Percentiles rank a stretch among this genome's conserved stretches.
Conservation (phyloP, 2,797 vertebrate species). For the Vipera latastei region DNA sequence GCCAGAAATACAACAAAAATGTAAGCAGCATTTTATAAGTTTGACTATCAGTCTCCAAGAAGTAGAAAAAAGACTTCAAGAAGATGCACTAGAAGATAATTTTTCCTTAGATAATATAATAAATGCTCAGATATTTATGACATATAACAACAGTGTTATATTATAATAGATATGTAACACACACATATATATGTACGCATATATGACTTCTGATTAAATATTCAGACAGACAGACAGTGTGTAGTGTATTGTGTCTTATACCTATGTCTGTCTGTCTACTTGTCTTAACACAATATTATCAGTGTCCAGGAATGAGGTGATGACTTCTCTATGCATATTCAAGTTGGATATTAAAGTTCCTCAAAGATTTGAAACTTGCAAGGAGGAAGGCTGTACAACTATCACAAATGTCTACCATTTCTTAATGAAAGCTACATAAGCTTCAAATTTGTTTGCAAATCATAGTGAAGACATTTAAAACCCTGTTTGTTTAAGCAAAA, state of each 20-base stretch:
- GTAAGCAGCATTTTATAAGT: not conserved
- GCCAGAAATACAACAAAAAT: slow-evolving; percentile 25
- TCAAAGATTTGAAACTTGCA: not conserved
- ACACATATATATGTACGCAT: not conserved
- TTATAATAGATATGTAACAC: not conserved
- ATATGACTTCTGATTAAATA: not conserved
- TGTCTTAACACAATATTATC: not conserved
- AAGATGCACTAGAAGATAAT: not conserved
- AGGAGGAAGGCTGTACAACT: not conserved
- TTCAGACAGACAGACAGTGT: not conserved
- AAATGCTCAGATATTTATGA: not conserved
- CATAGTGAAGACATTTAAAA: not conserved
- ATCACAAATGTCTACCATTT: not conserved
- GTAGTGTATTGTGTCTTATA: not conserved
- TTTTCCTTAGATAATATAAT: not conserved
- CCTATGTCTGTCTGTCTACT: not conserved
- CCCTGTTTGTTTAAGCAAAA: not conserved
- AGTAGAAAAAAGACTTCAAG: not conserved
- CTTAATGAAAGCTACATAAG: not conserved
- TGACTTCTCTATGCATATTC: not conserved
- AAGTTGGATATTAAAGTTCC: not conserved
- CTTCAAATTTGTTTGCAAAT: not conserved
- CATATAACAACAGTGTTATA: not conserved
- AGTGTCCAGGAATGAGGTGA: not conserved
- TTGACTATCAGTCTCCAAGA: not conserved